These are phyloP conservation scores for Antigone vipio DNA, from an alignment of 2,113 vertebrate genomes.

Conservation along the genomic window DNA sequence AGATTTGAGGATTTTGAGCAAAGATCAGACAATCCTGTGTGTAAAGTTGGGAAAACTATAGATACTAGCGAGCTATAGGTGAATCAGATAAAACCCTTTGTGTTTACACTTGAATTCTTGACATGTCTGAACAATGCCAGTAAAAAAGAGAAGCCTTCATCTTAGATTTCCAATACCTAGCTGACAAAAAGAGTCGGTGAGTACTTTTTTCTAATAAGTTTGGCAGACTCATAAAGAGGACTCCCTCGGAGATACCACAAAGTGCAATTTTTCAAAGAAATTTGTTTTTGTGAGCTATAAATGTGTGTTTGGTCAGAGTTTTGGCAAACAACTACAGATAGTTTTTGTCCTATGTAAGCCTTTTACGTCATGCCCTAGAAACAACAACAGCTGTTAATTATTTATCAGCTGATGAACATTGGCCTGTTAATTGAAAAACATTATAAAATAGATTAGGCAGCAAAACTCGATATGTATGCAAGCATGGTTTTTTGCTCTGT, in stretches of 20 bases:
- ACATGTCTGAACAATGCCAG: background rate
- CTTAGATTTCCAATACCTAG: background rate
- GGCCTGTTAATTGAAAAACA: conserved; percentile 56
- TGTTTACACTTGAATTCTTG: background rate
- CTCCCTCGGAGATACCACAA: background rate
- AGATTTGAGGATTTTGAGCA: background rate
- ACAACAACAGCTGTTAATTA: conserved; percentile 62
- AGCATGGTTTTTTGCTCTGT: background rate
- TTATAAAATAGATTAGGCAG: conserved; percentile 51
- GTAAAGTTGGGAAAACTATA: background rate
- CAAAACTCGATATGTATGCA: background rate
- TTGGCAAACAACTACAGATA: background rate
- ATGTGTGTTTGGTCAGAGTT: conserved; percentile 27
- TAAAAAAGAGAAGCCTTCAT: background rate
- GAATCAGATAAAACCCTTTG: background rate
- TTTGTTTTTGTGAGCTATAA: background rate
- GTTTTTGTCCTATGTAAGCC: conserved; percentile 26
- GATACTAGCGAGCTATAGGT: background rate
- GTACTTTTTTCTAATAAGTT: background rate
- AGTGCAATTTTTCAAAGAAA: background rate
- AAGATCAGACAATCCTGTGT: background rate
- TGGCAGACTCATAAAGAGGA: background rate
- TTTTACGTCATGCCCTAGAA: conserved; percentile 46
- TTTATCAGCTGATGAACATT: conserved; percentile 63
- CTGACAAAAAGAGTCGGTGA: background rate